Evolutionary conservation across 2,113 vertebrate genomes (phyloP), one percentile per base, ranked within the genome.

Genomic region (Tachysurus fulvidraco): DNA sequence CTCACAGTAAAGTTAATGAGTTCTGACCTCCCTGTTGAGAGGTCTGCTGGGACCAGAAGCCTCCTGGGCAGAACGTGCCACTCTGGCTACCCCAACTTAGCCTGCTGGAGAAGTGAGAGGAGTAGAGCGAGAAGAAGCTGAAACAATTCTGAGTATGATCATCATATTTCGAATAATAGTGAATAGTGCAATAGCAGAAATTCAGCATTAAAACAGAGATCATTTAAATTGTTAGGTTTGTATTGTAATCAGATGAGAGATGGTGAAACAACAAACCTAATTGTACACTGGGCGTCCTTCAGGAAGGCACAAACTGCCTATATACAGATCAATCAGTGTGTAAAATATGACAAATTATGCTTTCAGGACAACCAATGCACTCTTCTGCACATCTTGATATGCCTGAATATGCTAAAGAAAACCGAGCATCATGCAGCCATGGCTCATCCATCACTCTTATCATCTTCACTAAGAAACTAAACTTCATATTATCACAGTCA

Each of bases 1-100:
- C 59, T 90, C 80, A 86, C 87, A 50, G 80, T 89, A 88, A 90
- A 88, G 83, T 86, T 90, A 91, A 90, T 88, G 87, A 90, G 88
- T 86, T 83, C 69, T 89, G 88, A 91, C 86, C 81, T 88, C 59
- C 83, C 90, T 50, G 69, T 81, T 69, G 87, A 79, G 85, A 85
- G 86, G 81, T 88, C 88, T 86, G 85, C 74, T 89, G 89, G 85
- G 83, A 90, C 64, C 55, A 57, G 36, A 64, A 46, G 73, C 79
- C 88, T 85, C 88, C 83, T 87, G 83, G 79, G 83, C 83, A 83
- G 83, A 88, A n/a, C 55, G 30, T 83, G 80, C 54, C 57, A 81
- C 86, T 87, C 76, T 57, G n/a, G 69, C 81, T 67, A 19, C 23
- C 64, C 67, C 5, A 19, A 28, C 52, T 50, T 84, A 57, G 50